A percentile compares a stretch with the other conserved stretches of the same genome.
Evolutionary conservation across 2,888 invertebrate species (phyloP).

Genomic region (Melanostoma mellinum): DNA sequence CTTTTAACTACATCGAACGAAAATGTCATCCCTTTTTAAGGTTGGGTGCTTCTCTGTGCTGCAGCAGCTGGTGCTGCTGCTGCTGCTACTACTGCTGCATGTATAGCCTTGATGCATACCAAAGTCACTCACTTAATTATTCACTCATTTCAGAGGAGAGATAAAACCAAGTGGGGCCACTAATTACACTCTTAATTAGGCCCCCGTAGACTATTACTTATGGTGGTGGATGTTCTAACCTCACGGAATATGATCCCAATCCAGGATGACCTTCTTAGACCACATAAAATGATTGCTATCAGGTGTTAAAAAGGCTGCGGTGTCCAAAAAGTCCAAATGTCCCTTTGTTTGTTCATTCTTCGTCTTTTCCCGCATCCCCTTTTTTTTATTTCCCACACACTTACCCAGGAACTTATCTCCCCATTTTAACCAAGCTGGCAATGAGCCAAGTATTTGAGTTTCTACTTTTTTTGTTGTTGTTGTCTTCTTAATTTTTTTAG

Average conservation of each 20-base stretch:
- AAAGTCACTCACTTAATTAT: slow-evolving; percentile 62
- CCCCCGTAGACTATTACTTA: slow-evolving; percentile 49
- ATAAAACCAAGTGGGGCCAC: slow-evolving; percentile 43
- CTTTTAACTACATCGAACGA: slow-evolving; percentile 51
- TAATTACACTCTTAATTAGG: slow-evolving; percentile 69
- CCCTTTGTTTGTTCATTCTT: not conserved
- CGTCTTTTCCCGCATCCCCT: not conserved
- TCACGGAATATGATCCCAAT: slow-evolving; percentile 20
- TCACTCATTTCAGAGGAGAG: slow-evolving; percentile 48
- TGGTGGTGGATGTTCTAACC: not conserved
- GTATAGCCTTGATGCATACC: slow-evolving; percentile 61
- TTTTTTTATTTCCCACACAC: not conserved
- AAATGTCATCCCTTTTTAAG: slow-evolving; percentile 54
- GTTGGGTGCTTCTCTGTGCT: slow-evolving; percentile 8
- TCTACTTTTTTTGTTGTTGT: slow-evolving; percentile 8
- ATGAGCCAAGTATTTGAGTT: slow-evolving; percentile 55
- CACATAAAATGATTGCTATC: slow-evolving; percentile 45
- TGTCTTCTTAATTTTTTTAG: slow-evolving; percentile 3
- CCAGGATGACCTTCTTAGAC: slow-evolving; percentile 53
- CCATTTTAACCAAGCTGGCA: slow-evolving; percentile 48
- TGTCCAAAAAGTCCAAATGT: slow-evolving; percentile 53
- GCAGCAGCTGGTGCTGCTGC: not conserved
- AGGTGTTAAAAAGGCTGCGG: slow-evolving; percentile 54
- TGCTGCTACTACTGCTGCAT: not conserved
- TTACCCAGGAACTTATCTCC: slow-evolving; percentile 14